Base-by-base conservation (phyloP, 2,113 vertebrate genomes). In the Coptodon bakossiorum region DNA sequence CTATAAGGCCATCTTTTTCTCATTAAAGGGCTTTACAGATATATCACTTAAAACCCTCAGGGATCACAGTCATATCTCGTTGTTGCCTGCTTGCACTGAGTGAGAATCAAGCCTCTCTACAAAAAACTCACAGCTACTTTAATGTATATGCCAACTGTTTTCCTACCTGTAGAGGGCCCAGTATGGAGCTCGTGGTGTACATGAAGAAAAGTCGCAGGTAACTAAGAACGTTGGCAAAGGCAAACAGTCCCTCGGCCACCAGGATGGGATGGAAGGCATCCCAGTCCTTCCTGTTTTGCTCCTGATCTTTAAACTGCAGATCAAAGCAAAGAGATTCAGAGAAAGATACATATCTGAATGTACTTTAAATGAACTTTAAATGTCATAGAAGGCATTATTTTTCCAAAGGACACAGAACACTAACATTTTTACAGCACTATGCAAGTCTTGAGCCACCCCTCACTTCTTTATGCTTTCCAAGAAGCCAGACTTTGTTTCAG, bases 161-260 rank as follows among this genome's bases (percentile, higher is more conserved):
- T 81, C 91, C 9, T 94, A 99, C 98, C 98, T 99, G 99, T 38
- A 99, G 96, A 0, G 99, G 99, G 14, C 99, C 99, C 93, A 99
- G 95, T 92, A 99, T 97, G 89, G 99, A 99, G 96, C 98, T 99
- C 91, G 99, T 99, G 84, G 99, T 99, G 95, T 99, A 99, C 99
- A 99, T 99, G 94, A 99, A 99, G 96, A 99, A 99, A 48, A 99
- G 98, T 9, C 99, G 98, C 54, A 99, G 96, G 59, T 99, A 99
- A 94, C 98, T 99, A 9, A 99, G 97, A 80, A 99, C 97, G 27
- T 99, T 99, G 59, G 98, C 99, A 83, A 99, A 99, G 73, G 99
- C 99, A 93, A 99, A 99, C 82, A 99, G 97, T 12, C 99, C 98
- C 95, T 99, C 99, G 1, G 98, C 98, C 90, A 99, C 98, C 50